Evolutionary conservation across 2,113 vertebrate species (phyloP), one percentile per base, ranked within the genome.

Genomic region (Indicator maculatus): DNA sequence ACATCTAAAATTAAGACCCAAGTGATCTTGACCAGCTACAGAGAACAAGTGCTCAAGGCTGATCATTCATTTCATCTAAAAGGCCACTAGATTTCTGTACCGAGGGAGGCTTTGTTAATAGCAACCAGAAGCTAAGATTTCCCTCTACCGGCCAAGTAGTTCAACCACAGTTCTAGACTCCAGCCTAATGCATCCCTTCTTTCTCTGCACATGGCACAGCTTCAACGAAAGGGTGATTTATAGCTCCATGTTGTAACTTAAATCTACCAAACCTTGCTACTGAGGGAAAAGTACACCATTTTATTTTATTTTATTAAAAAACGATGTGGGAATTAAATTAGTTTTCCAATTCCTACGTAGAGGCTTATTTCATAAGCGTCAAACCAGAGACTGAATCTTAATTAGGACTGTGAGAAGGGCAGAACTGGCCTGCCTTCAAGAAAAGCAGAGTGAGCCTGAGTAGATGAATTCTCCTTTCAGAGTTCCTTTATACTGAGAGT

Each of bases 161-260:
- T 55, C 9, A 65, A 31, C 1, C 45, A 11, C 91, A 41, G 60
- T 30, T 44, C 7, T 28, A 52, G 39, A 30, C n/a, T 20, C 53
- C 2, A 14, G 23, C 33, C 11, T 6, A 17, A 8, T 0, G 3
- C 18, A 7, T 5, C 17, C 1, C 4, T 2, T 6, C 1, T 38
- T 76, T 11, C 64, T 16, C 67, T 16, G 23, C 64, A 2, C 1
- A 17, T 6, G 28, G 39, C 60, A 12, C 38, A 36, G 12, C 41
- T 45, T 3, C 16, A 52, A 17, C 18, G 21, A 6, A 53, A 45
- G 8, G 5, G 3, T 11, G 50, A 47, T 61, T 2, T 50, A 63
- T 13, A 11, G 8, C 28, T 5, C 24, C 36, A 5, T 12, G 10
- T 6, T 59, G 8, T 24, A 36, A n/a, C 2, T 11, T 19, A 16